Evolutionary conservation across 1,140 invertebrate species (phyloP).

Genomic region (Steinernema feltiae): DNA sequence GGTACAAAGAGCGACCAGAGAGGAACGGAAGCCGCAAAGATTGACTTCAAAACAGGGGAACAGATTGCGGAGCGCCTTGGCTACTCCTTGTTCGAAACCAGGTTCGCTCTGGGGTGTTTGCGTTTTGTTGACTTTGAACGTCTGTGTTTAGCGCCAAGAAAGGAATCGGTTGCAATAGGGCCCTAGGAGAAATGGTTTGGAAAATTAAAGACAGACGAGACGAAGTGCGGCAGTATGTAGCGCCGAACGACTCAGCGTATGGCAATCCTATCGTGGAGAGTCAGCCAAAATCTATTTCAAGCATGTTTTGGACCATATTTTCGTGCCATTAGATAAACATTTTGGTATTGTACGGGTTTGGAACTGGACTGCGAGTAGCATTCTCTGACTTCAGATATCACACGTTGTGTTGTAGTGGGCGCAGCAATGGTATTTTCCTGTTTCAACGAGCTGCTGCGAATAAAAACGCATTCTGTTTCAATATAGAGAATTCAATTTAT

Average conservation of each 20-base stretch:
- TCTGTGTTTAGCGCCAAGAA: not conserved
- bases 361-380: too few species aligned
- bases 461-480: too few species aligned
- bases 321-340: not conserved
- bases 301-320: conserved; percentile 4
- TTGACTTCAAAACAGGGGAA: not conserved
- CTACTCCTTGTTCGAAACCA: not conserved
- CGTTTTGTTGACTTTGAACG: not conserved
- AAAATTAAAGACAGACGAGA: not conserved
- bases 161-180: not conserved
- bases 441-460: not conserved
- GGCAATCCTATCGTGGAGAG: not conserved
- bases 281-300: not conserved
- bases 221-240: not conserved
- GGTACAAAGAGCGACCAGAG: not conserved
- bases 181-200: not conserved
- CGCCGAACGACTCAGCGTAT: not conserved
- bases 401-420: not conserved
- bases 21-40: not conserved
- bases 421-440: not conserved
- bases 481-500: too few species aligned
- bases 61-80: not conserved
- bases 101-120: not conserved
- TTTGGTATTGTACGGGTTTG: too few species aligned
- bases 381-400: not conserved